Evolutionary conservation across 2,888 invertebrate species (phyloP).

Genomic region (Callyntrura guangdongensis): DNA sequence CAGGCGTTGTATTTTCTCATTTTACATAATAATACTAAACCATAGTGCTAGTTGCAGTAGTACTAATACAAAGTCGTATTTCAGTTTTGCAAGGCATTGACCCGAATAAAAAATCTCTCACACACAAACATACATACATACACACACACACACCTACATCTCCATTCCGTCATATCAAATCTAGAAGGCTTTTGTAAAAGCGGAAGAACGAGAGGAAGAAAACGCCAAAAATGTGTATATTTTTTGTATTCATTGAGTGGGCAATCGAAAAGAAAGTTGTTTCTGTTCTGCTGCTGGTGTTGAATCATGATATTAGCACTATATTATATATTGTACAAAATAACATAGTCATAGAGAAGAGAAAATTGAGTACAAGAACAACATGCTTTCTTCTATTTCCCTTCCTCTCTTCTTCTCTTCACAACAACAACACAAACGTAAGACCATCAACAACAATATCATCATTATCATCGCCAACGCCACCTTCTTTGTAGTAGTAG

Average conservation of each 20-base stretch:
- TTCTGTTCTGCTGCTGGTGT: not conserved
- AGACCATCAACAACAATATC: slow-evolving; percentile 9
- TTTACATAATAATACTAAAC: slow-evolving; percentile 2
- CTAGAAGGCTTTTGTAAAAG: too few species aligned
- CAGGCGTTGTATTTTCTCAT: not conserved
- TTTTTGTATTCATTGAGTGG: slow-evolving; percentile 6
- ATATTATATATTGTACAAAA: not conserved
- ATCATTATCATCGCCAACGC: slow-evolving; percentile 3
- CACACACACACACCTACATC: not conserved
- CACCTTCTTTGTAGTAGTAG: not conserved
- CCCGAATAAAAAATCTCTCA: slow-evolving; percentile 53
- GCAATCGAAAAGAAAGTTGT: slow-evolving; percentile 15
- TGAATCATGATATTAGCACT: not conserved
- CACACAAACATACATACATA: not conserved
- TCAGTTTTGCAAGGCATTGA: slow-evolving; percentile 42
- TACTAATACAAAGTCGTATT: not conserved
- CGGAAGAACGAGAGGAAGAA: not conserved
- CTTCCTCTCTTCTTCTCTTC: not conserved
- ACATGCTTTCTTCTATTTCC: not conserved
- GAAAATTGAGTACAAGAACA: slow-evolving; percentile 34
- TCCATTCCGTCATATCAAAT: too few species aligned
- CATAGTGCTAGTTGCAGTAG: not conserved
- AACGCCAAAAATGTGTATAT: not conserved
- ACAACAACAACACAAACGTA: not conserved
- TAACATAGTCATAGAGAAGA: not conserved